phyloP scores from a whole-genome alignment of 2,797 vertebrate genomes.

The Serranus cabrilla region DNA sequence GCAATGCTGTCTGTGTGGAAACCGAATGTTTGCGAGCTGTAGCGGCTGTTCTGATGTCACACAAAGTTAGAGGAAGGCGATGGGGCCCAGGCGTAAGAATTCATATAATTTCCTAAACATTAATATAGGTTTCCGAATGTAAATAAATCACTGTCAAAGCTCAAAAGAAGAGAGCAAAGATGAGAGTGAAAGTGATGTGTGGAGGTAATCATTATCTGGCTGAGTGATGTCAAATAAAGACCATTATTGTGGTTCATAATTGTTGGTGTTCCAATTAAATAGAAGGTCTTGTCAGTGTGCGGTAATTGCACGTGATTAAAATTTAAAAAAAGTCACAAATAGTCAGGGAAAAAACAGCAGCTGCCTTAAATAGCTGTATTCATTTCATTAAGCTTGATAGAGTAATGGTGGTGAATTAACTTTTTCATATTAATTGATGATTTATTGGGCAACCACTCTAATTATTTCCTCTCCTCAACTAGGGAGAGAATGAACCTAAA shows the following conservation, averaged over 20 bases:
- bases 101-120: neutral
- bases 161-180: neutral
- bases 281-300: conserved; percentile 2
- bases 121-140: neutral
- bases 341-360: conserved; percentile 1
- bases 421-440: conserved; percentile 3
- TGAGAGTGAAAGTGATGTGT: neutral
- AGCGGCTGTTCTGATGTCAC: too few species aligned
- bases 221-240: conserved; percentile 11
- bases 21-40: too few species aligned
- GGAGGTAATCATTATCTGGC: neutral
- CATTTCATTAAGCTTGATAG: conserved; percentile 11
- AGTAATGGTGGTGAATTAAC: conserved; percentile 16
- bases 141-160: conserved; percentile 4
- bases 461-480: conserved; percentile 29
- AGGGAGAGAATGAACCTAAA: conserved; percentile 99
- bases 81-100: too few species aligned
- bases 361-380: conserved; percentile 14
- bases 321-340: conserved; percentile 3
- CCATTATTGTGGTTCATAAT: conserved; percentile 13
- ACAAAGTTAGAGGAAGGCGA: too few species aligned
- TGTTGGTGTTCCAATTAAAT: conserved; percentile 30
- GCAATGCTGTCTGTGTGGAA: too few species aligned
- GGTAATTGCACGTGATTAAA: conserved; percentile 28
- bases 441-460: neutral